Percentiles rank a stretch among this genome's conserved stretches.
phyloP scores from a whole-genome alignment of 2,113 vertebrate genomes.

The Labeo rohita region DNA sequence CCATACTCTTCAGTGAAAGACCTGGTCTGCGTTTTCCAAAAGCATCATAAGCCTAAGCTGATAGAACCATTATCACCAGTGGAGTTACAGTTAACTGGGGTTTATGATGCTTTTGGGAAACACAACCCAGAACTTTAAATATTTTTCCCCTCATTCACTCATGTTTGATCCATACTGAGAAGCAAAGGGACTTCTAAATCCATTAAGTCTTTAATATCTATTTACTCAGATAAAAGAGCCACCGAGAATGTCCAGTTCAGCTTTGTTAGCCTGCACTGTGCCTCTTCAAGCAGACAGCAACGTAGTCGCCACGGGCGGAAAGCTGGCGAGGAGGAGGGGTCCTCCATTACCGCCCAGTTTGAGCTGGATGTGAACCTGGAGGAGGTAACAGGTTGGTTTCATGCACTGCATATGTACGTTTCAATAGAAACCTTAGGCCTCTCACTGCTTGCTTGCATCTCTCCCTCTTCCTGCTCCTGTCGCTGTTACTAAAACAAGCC shows the following conservation, averaged over 20 bases:
- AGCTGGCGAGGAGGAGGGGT: constrained; percentile 79
- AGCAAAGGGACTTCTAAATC: neutral
- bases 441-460: constrained; percentile 60
- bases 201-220: constrained; percentile 57
- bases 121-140: too few relatives aligned
- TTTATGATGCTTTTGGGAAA: too few relatives aligned
- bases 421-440: constrained; percentile 54
- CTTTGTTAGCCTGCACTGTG: constrained; percentile 92
- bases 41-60: too few relatives aligned
- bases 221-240: constrained; percentile 87
- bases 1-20: too few relatives aligned
- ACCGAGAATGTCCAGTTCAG: constrained; percentile 89
- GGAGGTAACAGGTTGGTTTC: constrained; percentile 99
- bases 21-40: too few relatives aligned
- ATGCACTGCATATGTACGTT: constrained; percentile 59
- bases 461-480: constrained; percentile 39
- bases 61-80: too few relatives aligned
- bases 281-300: constrained; percentile 75
- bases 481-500: constrained; percentile 63
- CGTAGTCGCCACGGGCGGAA: constrained; percentile 82
- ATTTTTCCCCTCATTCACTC: too few relatives aligned
- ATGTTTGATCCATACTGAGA: too few relatives aligned
- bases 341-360: constrained; percentile 90
- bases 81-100: too few relatives aligned
- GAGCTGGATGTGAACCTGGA: constrained; percentile 91